Base-by-base conservation (phyloP, 1,140 invertebrate species). In the Penaeus chinensis region DNA sequence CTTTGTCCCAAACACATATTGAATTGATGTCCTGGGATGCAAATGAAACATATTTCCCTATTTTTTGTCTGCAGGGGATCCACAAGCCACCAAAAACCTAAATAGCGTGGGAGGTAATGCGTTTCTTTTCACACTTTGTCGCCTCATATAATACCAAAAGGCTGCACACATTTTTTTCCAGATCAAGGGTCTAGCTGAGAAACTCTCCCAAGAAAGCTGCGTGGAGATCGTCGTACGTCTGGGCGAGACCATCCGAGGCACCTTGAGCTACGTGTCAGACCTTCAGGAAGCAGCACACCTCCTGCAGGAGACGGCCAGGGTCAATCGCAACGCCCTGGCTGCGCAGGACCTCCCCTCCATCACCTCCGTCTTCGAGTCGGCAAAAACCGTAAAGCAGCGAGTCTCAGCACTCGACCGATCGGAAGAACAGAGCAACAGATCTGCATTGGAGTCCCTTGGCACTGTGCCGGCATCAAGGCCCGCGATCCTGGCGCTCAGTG, bases 211-310 rank as follows among this genome's bases (percentile, higher is more conserved):
- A 18, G 61, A 78, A 37, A 85, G 71, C 76, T 65, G 60, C 27
- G 37, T 42, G 24, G 74, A 79, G 10, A 37, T 65, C 5, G 61
- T 63, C 1, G 37, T 62, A 22, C 42, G 62, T 42, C 74, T 85
- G 0, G 74, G 74, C 7, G 61, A 63, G 22, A 22, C 71, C 18
- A 16, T 85, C 11, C 32, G 8, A 0, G 54, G 84, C 18, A 65
- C 61, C 4, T 60, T 85, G 2, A 61, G 32, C 8, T 74, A 65
- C 20, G 16, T 85, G 37, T 85, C 84, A 19, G 84, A 85, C 74
- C 20, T 85, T 61, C 84, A 85, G 61, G 84, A 85, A 27, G 84
- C 84, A 24, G 71, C 71, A 7, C 76, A 85, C 42, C 74, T 85
- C 62, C 84, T 77, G 1, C 83, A 85, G 20, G 84, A 85, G 74